Conservation (phyloP, 2,113 vertebrate genomes). For the Poicephalus gulielmi region DNA sequence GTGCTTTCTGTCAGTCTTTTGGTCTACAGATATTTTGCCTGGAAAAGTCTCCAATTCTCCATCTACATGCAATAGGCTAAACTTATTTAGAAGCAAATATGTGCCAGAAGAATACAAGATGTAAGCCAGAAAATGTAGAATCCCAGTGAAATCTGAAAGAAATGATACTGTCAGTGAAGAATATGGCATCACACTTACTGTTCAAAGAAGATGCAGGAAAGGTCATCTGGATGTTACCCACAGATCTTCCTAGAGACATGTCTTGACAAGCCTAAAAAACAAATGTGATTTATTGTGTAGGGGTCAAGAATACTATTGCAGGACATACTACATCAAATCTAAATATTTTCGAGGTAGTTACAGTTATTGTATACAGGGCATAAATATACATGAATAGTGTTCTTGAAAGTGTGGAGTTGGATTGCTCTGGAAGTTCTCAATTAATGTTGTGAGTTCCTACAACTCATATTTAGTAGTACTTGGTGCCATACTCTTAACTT, state of each 20-base stretch:
- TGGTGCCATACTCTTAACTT: neutral
- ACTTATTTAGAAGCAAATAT: neutral
- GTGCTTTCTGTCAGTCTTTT: neutral
- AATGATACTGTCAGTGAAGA: neutral
- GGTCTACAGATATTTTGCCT: neutral
- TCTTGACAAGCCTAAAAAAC: neutral
- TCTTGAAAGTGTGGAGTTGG: neutral
- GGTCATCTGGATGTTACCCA: neutral
- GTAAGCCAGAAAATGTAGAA: neutral
- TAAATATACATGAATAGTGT: neutral
- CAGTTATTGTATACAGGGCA: neutral
- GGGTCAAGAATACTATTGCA: neutral
- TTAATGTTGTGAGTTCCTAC: neutral
- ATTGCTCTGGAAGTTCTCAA: neutral
- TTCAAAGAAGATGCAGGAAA: neutral
- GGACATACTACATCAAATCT: neutral
- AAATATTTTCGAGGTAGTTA: neutral
- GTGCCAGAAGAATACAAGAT: neutral
- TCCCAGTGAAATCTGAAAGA: neutral
- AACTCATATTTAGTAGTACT: fast-evolving
- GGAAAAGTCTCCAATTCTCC: neutral
- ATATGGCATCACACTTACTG: neutral
- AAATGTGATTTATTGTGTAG: neutral
- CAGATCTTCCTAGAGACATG: neutral
- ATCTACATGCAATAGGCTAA: neutral